phyloP scores from a whole-genome alignment of 2,113 vertebrate species.

The Pituophis catenifer region DNA sequence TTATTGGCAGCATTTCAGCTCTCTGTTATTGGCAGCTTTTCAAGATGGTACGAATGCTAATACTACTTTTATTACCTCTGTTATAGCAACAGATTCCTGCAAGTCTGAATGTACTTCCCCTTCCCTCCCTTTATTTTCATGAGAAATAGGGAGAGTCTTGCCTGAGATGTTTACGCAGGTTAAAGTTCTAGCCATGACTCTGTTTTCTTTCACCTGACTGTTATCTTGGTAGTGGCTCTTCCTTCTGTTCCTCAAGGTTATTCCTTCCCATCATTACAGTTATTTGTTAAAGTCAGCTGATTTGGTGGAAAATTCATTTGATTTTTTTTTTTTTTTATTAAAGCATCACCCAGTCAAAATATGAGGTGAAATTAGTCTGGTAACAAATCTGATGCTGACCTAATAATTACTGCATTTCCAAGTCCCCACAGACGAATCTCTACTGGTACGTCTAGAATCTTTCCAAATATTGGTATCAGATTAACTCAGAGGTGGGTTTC shows the following conservation, averaged over 20 bases:
- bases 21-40: not conserved
- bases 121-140: not conserved
- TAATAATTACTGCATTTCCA: not conserved
- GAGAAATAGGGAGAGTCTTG: not conserved
- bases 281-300: not conserved
- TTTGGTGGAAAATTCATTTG: not conserved
- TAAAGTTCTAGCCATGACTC: not conserved
- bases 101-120: not conserved
- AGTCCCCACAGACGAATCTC: not conserved
- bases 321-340: not conserved
- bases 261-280: not conserved
- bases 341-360: not conserved
- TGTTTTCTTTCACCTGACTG: not conserved
- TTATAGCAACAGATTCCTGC: not conserved
- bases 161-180: not conserved
- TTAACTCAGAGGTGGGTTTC: not conserved
- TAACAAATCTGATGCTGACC: not conserved
- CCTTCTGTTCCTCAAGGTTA: not conserved
- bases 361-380: not conserved
- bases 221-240: not conserved
- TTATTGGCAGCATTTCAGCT: not conserved
- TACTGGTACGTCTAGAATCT: not conserved
- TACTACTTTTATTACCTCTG: not conserved
- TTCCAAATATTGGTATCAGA: not conserved
- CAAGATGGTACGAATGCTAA: not conserved